Conservation (phyloP, 2,888 invertebrate genomes). For the Cheilosia scutellata region DNA sequence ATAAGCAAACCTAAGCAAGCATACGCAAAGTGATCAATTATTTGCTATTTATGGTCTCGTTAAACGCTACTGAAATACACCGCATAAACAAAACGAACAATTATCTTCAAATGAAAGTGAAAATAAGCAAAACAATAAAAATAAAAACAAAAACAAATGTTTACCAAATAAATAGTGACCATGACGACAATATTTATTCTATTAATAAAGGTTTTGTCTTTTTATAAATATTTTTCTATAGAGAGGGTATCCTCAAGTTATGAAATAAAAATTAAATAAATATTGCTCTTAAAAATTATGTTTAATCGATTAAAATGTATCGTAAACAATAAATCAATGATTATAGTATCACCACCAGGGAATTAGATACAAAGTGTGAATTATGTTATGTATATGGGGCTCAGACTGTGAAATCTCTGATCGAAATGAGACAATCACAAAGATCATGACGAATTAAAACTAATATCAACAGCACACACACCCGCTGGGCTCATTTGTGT, state of each 20-base stretch:
- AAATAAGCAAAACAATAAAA: no score
- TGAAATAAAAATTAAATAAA: conserved; percentile 26
- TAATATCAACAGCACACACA: conserved; percentile 48
- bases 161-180: conserved; percentile 5
- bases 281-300: neutral
- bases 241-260: neutral
- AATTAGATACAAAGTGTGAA: conserved; percentile 26
- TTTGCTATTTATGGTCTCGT: conserved; percentile 19
- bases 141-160: neutral
- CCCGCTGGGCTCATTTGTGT: conserved; percentile 30
- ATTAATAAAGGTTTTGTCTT: neutral
- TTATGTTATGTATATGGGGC: neutral
- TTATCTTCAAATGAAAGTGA: conserved; percentile 41
- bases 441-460: conserved; percentile 40
- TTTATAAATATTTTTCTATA: neutral
- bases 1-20: conserved; percentile 6
- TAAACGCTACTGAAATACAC: conserved; percentile 23
- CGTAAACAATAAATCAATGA: conserved; percentile 9
- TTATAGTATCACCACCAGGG: neutral
- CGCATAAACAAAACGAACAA: neutral
- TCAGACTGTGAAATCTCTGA: conserved; percentile 11
- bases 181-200: conserved; percentile 14
- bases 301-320: conserved; percentile 18
- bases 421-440: conserved; percentile 8
- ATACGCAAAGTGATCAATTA: conserved; percentile 29